Base-by-base conservation (phyloP, 2,888 invertebrate genomes). In the Ormyrus pomaceus region DNA sequence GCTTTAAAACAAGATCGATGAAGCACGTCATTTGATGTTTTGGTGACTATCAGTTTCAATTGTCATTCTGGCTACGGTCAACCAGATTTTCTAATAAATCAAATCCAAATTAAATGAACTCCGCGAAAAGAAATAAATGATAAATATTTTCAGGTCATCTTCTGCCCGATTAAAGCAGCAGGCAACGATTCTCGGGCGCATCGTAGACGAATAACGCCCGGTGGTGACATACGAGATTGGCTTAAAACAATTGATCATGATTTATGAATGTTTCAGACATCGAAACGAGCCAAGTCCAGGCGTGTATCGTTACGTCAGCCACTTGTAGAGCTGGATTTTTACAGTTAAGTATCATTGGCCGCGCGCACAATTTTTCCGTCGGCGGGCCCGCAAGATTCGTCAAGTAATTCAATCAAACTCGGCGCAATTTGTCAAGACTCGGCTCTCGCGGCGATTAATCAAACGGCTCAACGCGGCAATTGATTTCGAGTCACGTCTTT, bases 351-450 rank as follows among this genome's bases (percentile, higher is more conserved):
- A 76, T 68, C 51, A n/a, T 13, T 58, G 1, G 51, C 68, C 45
- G 34, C 61, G 45, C 68, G 6, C 19, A 50, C 48, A 11, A 11
- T 61, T 10, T 46, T 59, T 61, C 53, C 45, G 11, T 53, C 46
- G 34, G 19, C 19, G 10, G 65, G 1, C 45, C 65, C 11, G 56
- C 50, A 56, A 56, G 66, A 66, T 77, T 77, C 65, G 62, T 77
- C 77, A 66, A 64, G 70, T 72, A 73, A 73, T 78, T 78, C 61
- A 78, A 78, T 66, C 46, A 73, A 72, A 73, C 68, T 55, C 61
- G 68, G 69, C 75, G 73, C 71, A 79, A 79, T 79, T 79, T 75
- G 79, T 79, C 79, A 75, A 62, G 70, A 79, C 34, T 34, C 34
- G 70, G 61, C 34, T 58, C 55, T 34, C 34, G 34, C 45, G 65